phyloP scores from a whole-genome alignment of 1,140 invertebrate genomes.

The Aphelenchoides besseyi region DNA sequence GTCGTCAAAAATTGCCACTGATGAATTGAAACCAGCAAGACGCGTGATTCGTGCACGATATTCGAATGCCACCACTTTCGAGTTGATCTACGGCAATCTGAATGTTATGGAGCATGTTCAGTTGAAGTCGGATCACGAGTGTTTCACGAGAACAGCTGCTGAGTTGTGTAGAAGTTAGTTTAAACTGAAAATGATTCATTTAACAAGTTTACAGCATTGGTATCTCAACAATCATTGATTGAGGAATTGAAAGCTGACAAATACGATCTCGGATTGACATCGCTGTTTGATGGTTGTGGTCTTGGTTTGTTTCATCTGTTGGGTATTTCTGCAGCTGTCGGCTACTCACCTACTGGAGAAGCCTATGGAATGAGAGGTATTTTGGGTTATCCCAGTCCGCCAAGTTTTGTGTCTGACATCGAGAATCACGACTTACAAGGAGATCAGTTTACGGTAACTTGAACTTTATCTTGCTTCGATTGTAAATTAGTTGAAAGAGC shows the following conservation, averaged over 20 bases:
- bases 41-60: slow-evolving; percentile 2
- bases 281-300: slow-evolving; percentile 31
- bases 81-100: neutral
- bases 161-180: neutral
- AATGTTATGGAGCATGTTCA: neutral
- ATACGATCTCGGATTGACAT: slow-evolving; percentile 37
- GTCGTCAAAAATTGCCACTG: neutral
- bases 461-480: neutral
- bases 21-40: neutral
- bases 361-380: slow-evolving; percentile 19
- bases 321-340: slow-evolving; percentile 21
- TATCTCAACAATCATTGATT: neutral
- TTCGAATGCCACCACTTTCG: neutral
- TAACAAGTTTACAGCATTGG: neutral
- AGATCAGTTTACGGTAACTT: slow-evolving; percentile 7
- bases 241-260: slow-evolving; percentile 1
- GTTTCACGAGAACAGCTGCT: neutral
- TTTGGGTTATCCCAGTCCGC: slow-evolving; percentile 34
- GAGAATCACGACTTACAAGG: slow-evolving; percentile 12
- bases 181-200: neutral
- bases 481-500: slow-evolving; percentile 11
- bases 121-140: neutral
- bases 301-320: slow-evolving; percentile 34
- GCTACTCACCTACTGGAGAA: neutral
- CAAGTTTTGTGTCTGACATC: slow-evolving; percentile 30